phyloP scores from a whole-genome alignment of 2,113 vertebrate genomes.

The Smithornis capensis region DNA sequence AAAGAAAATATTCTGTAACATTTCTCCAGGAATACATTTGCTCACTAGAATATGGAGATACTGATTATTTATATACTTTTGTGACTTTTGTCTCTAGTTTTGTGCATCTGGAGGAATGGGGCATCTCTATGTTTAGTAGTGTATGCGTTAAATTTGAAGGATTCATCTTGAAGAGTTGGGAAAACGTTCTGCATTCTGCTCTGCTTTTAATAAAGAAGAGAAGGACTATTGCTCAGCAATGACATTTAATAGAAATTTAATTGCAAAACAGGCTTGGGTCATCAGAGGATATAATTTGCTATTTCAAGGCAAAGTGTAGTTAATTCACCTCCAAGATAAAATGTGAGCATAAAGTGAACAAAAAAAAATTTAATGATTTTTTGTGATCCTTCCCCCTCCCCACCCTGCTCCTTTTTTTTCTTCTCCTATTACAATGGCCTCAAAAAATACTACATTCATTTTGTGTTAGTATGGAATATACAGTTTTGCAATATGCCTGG shows the following conservation, averaged over 20 bases:
- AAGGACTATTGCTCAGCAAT: neutral
- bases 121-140: neutral
- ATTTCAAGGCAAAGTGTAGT: neutral
- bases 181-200: neutral
- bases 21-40: neutral
- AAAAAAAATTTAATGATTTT: neutral
- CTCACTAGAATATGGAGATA: neutral
- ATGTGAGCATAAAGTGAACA: neutral
- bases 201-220: neutral
- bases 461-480: neutral
- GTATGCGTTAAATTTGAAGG: neutral
- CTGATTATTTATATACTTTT: neutral
- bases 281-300: neutral
- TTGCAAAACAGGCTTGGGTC: neutral
- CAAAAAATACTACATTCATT: neutral
- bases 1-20: neutral
- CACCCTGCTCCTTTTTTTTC: neutral
- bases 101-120: neutral
- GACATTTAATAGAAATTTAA: neutral
- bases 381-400: rapidly evolving
- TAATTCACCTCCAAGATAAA: neutral
- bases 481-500: neutral
- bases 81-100: neutral
- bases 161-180: neutral
- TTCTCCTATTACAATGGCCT: neutral